phyloP scores from a whole-genome alignment of 2,113 vertebrate genomes.

The Microcebus murinus region DNA sequence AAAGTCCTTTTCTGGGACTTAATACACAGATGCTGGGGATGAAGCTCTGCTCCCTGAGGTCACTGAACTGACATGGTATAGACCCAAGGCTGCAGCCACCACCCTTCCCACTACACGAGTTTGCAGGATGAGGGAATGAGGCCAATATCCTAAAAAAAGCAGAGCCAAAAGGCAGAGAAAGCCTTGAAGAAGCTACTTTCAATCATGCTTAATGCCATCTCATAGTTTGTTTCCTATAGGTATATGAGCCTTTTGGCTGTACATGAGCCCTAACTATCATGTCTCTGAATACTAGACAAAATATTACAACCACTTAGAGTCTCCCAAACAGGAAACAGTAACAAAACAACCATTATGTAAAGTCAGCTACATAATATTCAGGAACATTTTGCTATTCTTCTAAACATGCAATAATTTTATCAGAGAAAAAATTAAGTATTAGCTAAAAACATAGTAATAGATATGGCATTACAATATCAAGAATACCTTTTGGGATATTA shows the following conservation, averaged over 20 bases:
- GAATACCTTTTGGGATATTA: background rate
- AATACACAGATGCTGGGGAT: background rate
- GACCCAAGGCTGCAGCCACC: background rate
- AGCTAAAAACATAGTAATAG: constrained; percentile 24
- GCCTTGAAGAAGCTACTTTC: background rate
- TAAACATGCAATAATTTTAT: constrained; percentile 26
- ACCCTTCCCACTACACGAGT: background rate
- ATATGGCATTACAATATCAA: background rate
- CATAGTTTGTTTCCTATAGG: background rate
- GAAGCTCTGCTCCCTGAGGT: background rate
- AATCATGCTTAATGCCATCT: background rate
- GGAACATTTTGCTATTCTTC: background rate
- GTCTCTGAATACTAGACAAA: background rate
- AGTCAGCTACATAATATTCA: constrained; percentile 8
- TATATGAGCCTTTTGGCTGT: background rate
- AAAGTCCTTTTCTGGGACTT: constrained; percentile 7
- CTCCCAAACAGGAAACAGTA: background rate
- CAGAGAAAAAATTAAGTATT: background rate
- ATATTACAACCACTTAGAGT: background rate
- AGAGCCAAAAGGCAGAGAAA: background rate
- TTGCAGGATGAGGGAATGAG: background rate
- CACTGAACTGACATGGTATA: background rate
- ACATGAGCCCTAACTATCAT: background rate
- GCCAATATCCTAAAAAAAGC: background rate
- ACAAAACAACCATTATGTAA: background rate